Evolutionary conservation across 1,140 invertebrate species (phyloP), one percentile per base, ranked within the genome.

Genomic region (Drosophila rufa): DNA sequence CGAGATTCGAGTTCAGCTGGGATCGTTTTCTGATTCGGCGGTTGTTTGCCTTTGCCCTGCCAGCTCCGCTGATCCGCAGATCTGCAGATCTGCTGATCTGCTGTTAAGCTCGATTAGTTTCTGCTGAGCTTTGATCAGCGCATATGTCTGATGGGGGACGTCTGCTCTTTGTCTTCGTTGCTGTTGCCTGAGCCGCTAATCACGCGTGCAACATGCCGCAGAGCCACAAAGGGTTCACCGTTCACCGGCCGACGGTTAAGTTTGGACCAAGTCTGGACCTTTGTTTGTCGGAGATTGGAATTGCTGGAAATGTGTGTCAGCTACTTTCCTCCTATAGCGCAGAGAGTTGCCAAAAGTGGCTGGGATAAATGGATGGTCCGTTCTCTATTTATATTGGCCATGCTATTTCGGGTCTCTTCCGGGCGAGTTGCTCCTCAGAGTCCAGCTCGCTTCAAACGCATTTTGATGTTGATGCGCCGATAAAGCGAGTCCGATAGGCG

Each of bases 151-250:
- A 86, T 86, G 75, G 66, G 61, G 73, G 62, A 70, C 68, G 65
- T 56, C 67, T 83, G 64, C 48, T 40, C 25, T 47, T 43, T 76
- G 65, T 53, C 66, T 38, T 59, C 30, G 38, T 53, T 38, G 50
- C 38, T 38, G 59, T 30, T 62, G 40, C 25, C 57, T 84, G 58
- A 79, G 55, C 62, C 33, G 83, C 79, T 86, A 86, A 86, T 87
- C 82, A 86, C 83, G 82, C 82, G 69, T 85, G 82, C 82, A 85
- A 85, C 82, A 85, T 84, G 82, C 82, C 82, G 82, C 82, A 53
- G 84, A 84, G 51, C 64, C 25, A 81, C 65, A 75, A 53, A 67
- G 50, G 77, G 82, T 67, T 75, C 75, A 75, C 53, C 60, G 53
- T 57, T 68, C 47, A 17, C 45, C 45, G 50, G 36, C 42, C 61